Evolutionary conservation across 1,140 invertebrate genomes (phyloP), one percentile per base, ranked within the genome.

Genomic region (Galleria mellonella): DNA sequence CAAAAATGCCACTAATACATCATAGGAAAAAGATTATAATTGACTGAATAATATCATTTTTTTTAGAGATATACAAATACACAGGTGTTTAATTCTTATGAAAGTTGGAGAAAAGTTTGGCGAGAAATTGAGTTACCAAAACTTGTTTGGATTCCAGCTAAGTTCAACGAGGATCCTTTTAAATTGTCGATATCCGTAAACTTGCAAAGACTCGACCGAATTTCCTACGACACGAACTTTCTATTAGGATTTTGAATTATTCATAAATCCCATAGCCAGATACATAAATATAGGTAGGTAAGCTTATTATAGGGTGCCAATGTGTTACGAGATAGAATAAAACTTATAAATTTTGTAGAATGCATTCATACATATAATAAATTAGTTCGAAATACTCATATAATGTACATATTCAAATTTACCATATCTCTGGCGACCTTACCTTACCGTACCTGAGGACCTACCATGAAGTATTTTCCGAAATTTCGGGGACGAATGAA

Each of bases 161-260:
- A 35, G 33, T 43, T 45, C 50, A 14, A 13, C 32, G 33, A 43
- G 36, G 38, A 27, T 35, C 35, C 30, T 47, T 41, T 43, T 15
- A 38, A 49, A 43, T 57, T 42, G 42, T 47, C 47, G 17, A 23
- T 23, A 46, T 30, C 36, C 42, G 31, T 42, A 42, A 51, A 57
- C 54, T 51, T 47, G 7, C 30, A 28, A 52, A 51, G 48, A 43
- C 35, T 41, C 30, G 36, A 50, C 36, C 29, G 46, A 59, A 55
- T 68, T 58, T 64, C 58, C 55, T 43, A 46, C 47, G 49, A 67
- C 52, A 57, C 51, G 58, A 51, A 62, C 36, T 65, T 55, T 56
- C 55, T 55, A 69, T 65, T 65, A 60, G 12, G 31, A 51, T 45
- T 48, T 50, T 65, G 55, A 65, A 65, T 69, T 53, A 65, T 69